Evolutionary conservation across 2,888 invertebrate genomes (phyloP).

Genomic region (Tiliacea aurago): DNA sequence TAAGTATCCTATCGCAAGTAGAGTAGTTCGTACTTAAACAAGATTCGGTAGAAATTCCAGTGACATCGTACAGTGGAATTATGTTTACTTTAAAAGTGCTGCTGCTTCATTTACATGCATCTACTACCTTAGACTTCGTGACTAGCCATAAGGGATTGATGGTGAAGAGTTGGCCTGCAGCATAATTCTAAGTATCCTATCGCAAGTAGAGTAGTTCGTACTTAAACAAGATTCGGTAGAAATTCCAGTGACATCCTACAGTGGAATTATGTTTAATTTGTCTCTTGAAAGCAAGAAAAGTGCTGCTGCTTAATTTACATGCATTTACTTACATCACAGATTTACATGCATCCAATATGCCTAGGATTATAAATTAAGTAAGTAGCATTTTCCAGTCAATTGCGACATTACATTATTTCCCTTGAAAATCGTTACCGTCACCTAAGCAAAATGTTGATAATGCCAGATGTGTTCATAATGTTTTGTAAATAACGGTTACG

Average conservation of each 20-base stretch:
- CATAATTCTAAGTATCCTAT: background rate
- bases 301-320: background rate
- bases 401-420: conserved; percentile 38
- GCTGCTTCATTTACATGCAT: too few relatives aligned
- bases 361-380: background rate
- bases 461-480: conserved; percentile 60
- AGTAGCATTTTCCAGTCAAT: conserved; percentile 21
- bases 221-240: background rate
- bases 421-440: conserved; percentile 50
- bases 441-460: conserved; percentile 59
- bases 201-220: background rate
- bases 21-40: background rate
- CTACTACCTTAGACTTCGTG: background rate
- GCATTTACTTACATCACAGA: too few relatives aligned
- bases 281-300: background rate
- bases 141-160: background rate
- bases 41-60: background rate
- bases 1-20: background rate
- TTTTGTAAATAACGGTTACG: conserved; percentile 67
- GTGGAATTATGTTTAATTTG: background rate
- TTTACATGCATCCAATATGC: background rate
- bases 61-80: background rate
- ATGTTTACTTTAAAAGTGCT: background rate
- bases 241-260: background rate
- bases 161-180: background rate